Evolutionary conservation across 2,888 invertebrate species (phyloP), one percentile per base, ranked within the genome.

Genomic region (Phyto melanocephala): DNA sequence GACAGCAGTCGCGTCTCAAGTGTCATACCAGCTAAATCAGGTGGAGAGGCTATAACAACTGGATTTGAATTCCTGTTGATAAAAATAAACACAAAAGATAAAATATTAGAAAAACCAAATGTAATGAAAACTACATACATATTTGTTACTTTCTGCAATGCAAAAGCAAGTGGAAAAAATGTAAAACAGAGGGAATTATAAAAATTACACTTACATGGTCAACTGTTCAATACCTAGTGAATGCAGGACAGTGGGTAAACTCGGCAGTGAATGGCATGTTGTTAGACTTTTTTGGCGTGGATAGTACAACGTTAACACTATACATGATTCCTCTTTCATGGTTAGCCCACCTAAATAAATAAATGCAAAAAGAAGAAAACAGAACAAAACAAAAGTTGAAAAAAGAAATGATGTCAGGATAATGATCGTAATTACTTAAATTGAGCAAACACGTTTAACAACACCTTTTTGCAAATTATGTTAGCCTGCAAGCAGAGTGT

Each of bases 161-260:
- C 20, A 40, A 37, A n/a, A 20, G 15, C 20, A 54, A 52, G 2
- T 1, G 24, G 3, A 42, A 33, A n/a, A 10, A 47, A 45, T 20
- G 10, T 11, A 47, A 20, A 10, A 6, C 1, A 42, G n/a, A 47
- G 56, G n/a, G 22, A 28, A 2, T 28, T 28, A 28, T 28, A 50
- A 22, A 42, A 63, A 35, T 15, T 7, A 17, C 87, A 93, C 94
- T 93, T 92, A 94, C 94, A 92, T 92, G 85, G 92, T 92, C 67
- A 94, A 92, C 87, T 93, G 93, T 87, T 93, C 93, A 84, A 94
- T 94, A 76, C 94, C 94, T 81, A 94, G 89, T 62, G 94, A 94
- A 88, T 93, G 93, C 80, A 94, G 90, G 63, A 94, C 93, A n/a
- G 94, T 94, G 11, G 93, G 93, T 84, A 94, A 89, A 85, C 94